Evolutionary conservation across 2,888 invertebrate genomes (phyloP).

Genomic region (Shargacucullia verbasci): DNA sequence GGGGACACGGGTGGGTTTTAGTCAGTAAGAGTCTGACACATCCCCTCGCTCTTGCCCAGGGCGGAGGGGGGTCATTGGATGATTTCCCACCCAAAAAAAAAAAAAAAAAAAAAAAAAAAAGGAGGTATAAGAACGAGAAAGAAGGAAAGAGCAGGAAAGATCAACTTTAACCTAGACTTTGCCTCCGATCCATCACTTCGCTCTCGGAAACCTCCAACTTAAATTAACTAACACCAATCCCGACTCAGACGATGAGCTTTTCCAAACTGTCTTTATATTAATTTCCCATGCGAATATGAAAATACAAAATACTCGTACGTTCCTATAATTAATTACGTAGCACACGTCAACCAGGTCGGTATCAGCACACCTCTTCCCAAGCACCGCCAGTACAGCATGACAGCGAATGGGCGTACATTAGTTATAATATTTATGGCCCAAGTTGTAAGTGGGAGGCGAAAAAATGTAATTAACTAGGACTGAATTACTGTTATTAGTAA

Average conservation of each 20-base stretch:
- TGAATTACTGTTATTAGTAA: constrained; percentile 50
- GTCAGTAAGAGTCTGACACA: no score
- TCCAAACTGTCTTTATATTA: constrained; percentile 52
- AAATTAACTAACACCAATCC: constrained; percentile 20
- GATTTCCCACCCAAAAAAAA: no score
- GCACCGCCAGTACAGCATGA: constrained; percentile 66
- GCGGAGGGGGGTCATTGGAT: no score
- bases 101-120: no score
- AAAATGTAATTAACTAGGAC: constrained; percentile 51
- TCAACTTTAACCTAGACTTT: no score
- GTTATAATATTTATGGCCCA: constrained; percentile 52
- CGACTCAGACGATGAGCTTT: constrained; percentile 36
- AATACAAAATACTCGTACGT: constrained; percentile 58
- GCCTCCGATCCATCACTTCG: background rate
- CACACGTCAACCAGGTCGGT: constrained; percentile 71
- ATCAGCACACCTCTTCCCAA: constrained; percentile 70
- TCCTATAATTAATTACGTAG: constrained; percentile 69
- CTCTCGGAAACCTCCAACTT: constrained; percentile 4
- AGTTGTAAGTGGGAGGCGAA: constrained; percentile 55
- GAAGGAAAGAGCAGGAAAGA: no score
- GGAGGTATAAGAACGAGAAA: no score
- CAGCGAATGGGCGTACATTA: constrained; percentile 78
- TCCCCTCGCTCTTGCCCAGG: no score
- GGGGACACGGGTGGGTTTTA: no score
- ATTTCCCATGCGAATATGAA: constrained; percentile 65